Evolutionary conservation across 2,113 vertebrate species (phyloP).

Genomic region (Felis catus): F.catus_Fca126_mat1.0 CM031413.1:105907501-105908000

Average conservation of each 20-base stretch:
- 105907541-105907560: constrained; percentile 29
- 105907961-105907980: too few relatives aligned
- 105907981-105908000: too few relatives aligned
- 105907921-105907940: too few relatives aligned
- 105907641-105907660: constrained; percentile 31
- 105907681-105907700: background rate
- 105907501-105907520: constrained; percentile 59
- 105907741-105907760: background rate
- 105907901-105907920: too few relatives aligned
- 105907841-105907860: too few relatives aligned
- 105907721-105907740: background rate
- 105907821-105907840: background rate
- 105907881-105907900: too few relatives aligned
- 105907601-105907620: background rate
- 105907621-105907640: constrained; percentile 27
- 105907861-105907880: too few relatives aligned
- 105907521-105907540: constrained; percentile 43
- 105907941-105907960: too few relatives aligned
- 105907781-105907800: background rate
- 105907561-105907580: constrained; percentile 2
- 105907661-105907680: background rate
- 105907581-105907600: background rate
- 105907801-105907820: background rate
- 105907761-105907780: constrained; percentile 4
- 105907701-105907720: background rate